phyloP scores from a whole-genome alignment of 30 jellyfish, hydroid and myxozoan genomes.

The Aurelia aurita region DNA sequence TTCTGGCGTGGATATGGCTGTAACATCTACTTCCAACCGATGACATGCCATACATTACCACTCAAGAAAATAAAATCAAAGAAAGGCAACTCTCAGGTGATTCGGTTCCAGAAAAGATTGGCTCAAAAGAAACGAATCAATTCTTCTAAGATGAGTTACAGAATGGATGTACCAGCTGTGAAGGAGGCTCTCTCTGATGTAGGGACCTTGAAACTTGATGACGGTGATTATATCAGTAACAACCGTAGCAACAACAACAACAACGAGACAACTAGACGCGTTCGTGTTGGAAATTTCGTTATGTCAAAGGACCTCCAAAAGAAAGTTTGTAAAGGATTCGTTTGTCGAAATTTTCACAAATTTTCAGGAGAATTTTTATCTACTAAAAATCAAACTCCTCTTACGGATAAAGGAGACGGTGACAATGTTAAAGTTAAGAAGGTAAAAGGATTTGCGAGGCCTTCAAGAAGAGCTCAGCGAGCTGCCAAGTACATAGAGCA shows the following conservation, averaged over 20 bases:
- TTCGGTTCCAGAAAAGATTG: slow-evolving; percentile 3
- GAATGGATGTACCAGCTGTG: slow-evolving; percentile 15
- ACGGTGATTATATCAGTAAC: background rate
- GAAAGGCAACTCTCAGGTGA: slow-evolving; percentile 18
- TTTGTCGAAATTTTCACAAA: background rate
- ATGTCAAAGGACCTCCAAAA: slow-evolving; percentile 13
- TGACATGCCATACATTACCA: slow-evolving; percentile 49
- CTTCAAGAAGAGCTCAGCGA: background rate
- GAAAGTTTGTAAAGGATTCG: slow-evolving; percentile 50
- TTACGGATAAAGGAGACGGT: background rate
- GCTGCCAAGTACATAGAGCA: background rate
- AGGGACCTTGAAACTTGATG: slow-evolving; percentile 21
- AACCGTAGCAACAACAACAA: background rate
- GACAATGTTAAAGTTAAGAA: background rate
- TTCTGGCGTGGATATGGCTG: slow-evolving; percentile 57
- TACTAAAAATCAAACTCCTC: background rate
- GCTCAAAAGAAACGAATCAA: background rate
- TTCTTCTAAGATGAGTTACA: background rate
- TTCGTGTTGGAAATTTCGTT: slow-evolving; percentile 46
- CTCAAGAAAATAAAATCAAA: background rate
- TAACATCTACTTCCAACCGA: slow-evolving; percentile 54
- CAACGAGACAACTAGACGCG: background rate
- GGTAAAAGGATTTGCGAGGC: background rate
- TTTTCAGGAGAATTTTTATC: background rate
- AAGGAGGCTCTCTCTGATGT: background rate